Evolutionary conservation across 2,888 invertebrate species (phyloP).

Genomic region (Sicus ferrugineus): DNA sequence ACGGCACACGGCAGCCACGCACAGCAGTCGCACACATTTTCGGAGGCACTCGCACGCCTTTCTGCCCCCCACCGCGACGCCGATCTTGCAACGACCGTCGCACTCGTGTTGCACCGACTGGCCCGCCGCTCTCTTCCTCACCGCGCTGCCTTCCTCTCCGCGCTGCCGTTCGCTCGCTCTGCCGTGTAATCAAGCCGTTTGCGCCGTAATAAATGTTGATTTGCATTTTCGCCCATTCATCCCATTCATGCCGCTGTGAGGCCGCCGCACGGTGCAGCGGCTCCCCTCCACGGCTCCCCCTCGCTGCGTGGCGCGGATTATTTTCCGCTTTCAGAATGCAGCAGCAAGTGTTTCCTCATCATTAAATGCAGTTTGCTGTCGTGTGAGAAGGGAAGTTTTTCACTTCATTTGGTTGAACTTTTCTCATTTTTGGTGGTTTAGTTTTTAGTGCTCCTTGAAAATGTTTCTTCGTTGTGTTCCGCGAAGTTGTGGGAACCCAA

Average conservation of each 20-base stretch:
- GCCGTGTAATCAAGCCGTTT: not conserved
- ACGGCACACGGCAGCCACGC: not conserved
- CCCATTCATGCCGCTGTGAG: not conserved
- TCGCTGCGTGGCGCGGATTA: too few relatives aligned
- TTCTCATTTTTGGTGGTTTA: too few relatives aligned
- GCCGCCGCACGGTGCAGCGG: not conserved
- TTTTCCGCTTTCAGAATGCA: too few relatives aligned
- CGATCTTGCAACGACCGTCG: not conserved
- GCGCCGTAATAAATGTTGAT: slow-evolving; percentile 18
- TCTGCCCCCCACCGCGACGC: not conserved
- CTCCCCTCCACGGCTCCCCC: too few relatives aligned
- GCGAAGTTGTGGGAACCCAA: too few relatives aligned
- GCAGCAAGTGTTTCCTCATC: too few relatives aligned
- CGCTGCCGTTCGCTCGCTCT: not conserved
- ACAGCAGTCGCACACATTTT: not conserved
- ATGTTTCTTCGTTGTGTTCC: not conserved
- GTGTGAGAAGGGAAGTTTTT: too few relatives aligned
- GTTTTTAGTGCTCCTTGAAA: not conserved
- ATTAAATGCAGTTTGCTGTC: too few relatives aligned
- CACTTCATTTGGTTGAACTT: too few relatives aligned
- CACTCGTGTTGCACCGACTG: not conserved
- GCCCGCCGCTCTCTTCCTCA: not conserved
- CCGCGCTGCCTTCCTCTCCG: not conserved
- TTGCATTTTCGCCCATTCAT: slow-evolving; percentile 5
- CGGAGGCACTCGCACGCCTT: not conserved